phyloP scores from a whole-genome alignment of 2,797 vertebrate genomes.

The Pagetopsis macropterus region DNA sequence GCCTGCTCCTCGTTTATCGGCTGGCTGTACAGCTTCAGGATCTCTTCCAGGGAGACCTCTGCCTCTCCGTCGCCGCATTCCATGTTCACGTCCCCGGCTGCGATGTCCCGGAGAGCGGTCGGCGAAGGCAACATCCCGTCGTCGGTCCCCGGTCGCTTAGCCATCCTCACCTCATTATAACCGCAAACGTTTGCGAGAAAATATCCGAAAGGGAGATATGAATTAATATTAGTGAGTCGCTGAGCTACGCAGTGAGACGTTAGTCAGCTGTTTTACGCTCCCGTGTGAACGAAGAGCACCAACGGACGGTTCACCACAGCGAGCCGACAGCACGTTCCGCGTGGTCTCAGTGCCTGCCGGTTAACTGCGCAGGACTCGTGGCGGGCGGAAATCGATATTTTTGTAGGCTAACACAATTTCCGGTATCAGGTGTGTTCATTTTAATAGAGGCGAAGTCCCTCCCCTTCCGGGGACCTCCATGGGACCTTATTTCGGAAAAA shows the following conservation, averaged over 20 bases:
- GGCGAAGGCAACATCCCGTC: conserved; percentile 73
- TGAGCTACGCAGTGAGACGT: neutral
- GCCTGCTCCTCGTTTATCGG: conserved; percentile 98
- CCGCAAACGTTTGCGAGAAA: neutral
- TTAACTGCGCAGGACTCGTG: neutral
- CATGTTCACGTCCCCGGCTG: conserved; percentile 69
- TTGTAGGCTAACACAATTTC: neutral
- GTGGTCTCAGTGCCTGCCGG: conserved; percentile 61
- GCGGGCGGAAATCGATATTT: conserved; percentile 2
- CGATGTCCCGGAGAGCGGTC: conserved; percentile 60
- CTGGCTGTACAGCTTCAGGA: conserved; percentile 91
- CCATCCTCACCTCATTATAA: conserved; percentile 74
- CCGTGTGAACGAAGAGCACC: conserved; percentile 1
- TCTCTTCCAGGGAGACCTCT: conserved; percentile 90
- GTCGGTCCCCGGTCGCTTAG: conserved; percentile 77
- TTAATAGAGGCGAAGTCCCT: too few species aligned
- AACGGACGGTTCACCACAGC: conserved; percentile 41
- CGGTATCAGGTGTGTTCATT: conserved; percentile 6
- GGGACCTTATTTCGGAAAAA: too few species aligned
- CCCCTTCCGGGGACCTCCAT: too few species aligned
- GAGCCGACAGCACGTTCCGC: conserved; percentile 34
- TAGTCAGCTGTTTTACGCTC: conserved; percentile 12
- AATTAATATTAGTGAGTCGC: neutral
- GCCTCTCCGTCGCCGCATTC: conserved; percentile 78
- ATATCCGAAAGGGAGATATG: neutral